Base-by-base conservation (phyloP, 2,113 vertebrate genomes). In the Albula glossodonta region DNA sequence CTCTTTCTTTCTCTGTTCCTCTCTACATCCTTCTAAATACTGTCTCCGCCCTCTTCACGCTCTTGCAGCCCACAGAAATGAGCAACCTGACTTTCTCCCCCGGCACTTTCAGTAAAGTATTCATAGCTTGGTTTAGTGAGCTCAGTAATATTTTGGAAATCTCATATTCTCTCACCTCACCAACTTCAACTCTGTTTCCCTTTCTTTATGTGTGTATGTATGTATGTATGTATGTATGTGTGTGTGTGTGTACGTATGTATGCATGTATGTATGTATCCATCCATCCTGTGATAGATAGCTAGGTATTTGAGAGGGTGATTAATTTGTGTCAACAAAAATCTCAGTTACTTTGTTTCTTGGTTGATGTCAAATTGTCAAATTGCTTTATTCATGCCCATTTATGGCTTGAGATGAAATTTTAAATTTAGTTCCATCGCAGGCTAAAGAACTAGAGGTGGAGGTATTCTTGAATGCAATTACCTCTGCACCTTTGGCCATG, bases 91-190 rank as follows among this genome's bases (percentile, higher is more conserved):
- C n/a, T 57, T 52, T 15, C n/a, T 7, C 86, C 84, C 49, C 53
- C 25, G 77, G 70, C 53, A 13, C 51, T 85, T 60, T 70, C 81
- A 83, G 57, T 81, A 31, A 87, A 88, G 82, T 86, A 63, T 79
- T 87, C 74, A 63, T 83, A 50, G 74, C 79, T 80, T 15, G 53
- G 57, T 78, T 74, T n/a, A 81, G 79, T 31, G 79, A 81, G 74
- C 13, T 82, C n/a, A 84, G 51, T 57, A 25, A 84, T 79, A 79
- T 83, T 86, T 56, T 41, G 51, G 84, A 85, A 50, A 51, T 83
- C 63, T 51, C 49, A 41, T 49, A 50, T 51, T 49, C 25, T 52
- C 25, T 74, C 22, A 31, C 79, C 31, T 63, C 10, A 2, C 19
- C 22, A 60, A 83, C 82, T 5, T 31, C 31, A 41, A 57, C 56